Conservation (phyloP, 2,888 invertebrate species). For the Polydrusus tereticollis region DNA sequence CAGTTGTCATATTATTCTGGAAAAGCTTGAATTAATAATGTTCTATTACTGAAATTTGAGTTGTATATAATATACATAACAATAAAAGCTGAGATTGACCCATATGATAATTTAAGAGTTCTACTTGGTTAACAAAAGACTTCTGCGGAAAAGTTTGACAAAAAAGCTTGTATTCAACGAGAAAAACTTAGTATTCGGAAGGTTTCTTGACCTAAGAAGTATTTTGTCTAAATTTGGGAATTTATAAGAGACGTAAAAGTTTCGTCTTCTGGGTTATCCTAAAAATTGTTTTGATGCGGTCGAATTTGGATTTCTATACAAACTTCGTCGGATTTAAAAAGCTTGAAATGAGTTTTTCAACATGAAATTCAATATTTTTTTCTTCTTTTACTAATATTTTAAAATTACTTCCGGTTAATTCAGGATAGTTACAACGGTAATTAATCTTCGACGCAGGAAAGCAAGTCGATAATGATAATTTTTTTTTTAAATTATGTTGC, state of each 20-base stretch:
- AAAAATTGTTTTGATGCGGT: constrained; percentile 14
- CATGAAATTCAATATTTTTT: too few relatives aligned
- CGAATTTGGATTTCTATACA: constrained; percentile 8
- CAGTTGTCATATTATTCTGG: too few relatives aligned
- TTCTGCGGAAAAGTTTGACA: constrained; percentile 3
- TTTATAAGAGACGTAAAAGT: constrained; percentile 15
- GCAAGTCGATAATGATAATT: too few relatives aligned
- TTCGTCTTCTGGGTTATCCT: not conserved
- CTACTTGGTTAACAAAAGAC: constrained; percentile 1
- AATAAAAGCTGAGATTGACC: not conserved
- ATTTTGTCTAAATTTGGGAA: constrained; percentile 20
- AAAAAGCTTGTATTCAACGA: constrained; percentile 12
- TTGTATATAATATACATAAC: not conserved
- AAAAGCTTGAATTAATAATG: too few relatives aligned
- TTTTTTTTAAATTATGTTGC: too few relatives aligned
- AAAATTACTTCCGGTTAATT: too few relatives aligned
- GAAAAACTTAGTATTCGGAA: constrained; percentile 19
- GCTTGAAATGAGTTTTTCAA: not conserved
- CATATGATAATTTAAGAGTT: not conserved
- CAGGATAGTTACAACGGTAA: too few relatives aligned
- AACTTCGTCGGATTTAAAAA: constrained; percentile 15
- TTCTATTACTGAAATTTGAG: too few relatives aligned
- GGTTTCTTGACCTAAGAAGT: constrained; percentile 20
- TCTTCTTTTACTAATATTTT: too few relatives aligned
- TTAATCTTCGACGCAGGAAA: too few relatives aligned